These are phyloP conservation scores for Ormyrus labotus DNA, from an alignment of 2,888 invertebrate species.

Conservation along the genomic window DNA sequence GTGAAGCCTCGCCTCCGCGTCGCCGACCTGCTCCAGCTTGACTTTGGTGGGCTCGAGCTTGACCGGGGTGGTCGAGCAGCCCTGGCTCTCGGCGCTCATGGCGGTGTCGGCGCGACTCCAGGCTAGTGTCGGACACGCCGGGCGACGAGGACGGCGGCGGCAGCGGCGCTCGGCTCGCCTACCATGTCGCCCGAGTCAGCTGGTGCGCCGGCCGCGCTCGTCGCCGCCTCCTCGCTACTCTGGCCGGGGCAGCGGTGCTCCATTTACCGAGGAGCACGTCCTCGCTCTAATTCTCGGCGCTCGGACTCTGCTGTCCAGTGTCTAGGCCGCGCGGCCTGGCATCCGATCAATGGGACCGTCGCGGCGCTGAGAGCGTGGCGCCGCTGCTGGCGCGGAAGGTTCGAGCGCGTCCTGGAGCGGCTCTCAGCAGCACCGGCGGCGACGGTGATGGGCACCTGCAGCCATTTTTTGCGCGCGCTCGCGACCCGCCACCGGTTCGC, in stretches of 20 bases:
- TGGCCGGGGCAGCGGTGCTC: slow-evolving; percentile 14
- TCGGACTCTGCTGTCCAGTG: too few relatives aligned
- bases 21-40: slow-evolving; percentile 32
- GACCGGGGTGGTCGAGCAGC: slow-evolving; percentile 2
- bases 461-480: slow-evolving; percentile 33
- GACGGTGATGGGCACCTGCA: too few relatives aligned
- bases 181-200: slow-evolving; percentile 25
- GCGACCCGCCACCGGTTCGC: slow-evolving; percentile 4
- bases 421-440: too few relatives aligned
- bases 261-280: slow-evolving; percentile 32
- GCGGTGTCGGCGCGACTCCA: slow-evolving; percentile 4
- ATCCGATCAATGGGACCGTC: neutral
- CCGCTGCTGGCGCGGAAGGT: neutral
- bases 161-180: slow-evolving; percentile 6
- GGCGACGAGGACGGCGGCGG: neutral
- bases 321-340: neutral
- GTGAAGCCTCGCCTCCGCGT: neutral
- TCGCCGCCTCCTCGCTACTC: slow-evolving; percentile 33
- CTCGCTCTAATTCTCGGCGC: neutral
- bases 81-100: slow-evolving; percentile 44
- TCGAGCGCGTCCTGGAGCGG: too few relatives aligned
- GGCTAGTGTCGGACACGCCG: slow-evolving; percentile 8
- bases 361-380: too few relatives aligned
- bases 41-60: slow-evolving; percentile 25
- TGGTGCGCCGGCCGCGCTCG: slow-evolving; percentile 10